Evolutionary conservation across 2,113 vertebrate genomes (phyloP), one percentile per base, ranked within the genome.

Genomic region (Candoia aspera): DNA sequence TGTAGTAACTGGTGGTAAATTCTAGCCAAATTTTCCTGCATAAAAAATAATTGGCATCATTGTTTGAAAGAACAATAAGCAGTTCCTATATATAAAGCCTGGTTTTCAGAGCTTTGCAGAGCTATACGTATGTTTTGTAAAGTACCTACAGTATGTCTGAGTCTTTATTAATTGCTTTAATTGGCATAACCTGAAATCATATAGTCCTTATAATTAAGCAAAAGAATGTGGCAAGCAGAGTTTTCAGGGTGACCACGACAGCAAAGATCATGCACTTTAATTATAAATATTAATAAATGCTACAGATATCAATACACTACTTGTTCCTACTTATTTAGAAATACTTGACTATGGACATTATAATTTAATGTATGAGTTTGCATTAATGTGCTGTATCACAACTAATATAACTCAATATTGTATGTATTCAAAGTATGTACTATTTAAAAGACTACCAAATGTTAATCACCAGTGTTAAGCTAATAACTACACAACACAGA

Each of bases 261-360:
- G 88, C 93, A 97, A 93, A 96, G 92, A 97, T 97, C 94, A 94
- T 97, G 92, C 93, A 91, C 96, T 96, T 98, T 97, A 97, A 98
- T 97, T 97, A 97, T 91, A 96, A 90, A 94, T 88, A 97, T 97
- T 97, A 97, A 97, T 94, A 96, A 95, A 96, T 97, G 97, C 94
- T 94, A 86, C 96, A 96, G 93, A 96, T 95, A 96, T 97, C 97
- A 96, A 97, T 96, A 95, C 90, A 93, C 93, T 96, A 95, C 92
- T 96, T 96, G 97, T 96, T 96, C 94, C 87, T 94, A 97, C 96
- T 92, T 97, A 97, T 92, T 95, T 94, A 95, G 92, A 90, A 92
- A 95, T 64, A 33, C 93, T 95, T 87, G 94, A 93, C 92, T 91
- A 87, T 89, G 96, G 94, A 96, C 95, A 93, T 95, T 93, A 90